A percentile compares a stretch with the other conserved stretches of the same genome.
phyloP scores from a whole-genome alignment of 2,888 invertebrate genomes.

The Formica aserva region DNA sequence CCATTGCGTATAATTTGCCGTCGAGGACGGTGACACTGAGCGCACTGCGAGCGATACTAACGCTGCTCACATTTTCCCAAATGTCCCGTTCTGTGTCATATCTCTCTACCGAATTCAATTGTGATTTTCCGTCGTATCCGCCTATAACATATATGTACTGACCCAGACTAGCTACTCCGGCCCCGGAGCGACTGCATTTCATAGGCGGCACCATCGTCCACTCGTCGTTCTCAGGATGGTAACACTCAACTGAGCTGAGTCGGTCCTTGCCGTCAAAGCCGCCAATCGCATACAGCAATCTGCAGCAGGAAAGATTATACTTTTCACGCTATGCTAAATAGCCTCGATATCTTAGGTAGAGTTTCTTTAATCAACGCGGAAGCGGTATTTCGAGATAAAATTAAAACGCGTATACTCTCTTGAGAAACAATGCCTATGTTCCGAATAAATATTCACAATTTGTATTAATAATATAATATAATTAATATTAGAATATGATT shows the following conservation, averaged over 20 bases:
- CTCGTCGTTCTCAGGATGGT: constrained; percentile 96
- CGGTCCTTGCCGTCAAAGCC: constrained; percentile 95
- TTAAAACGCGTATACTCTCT: neutral
- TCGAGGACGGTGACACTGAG: constrained; percentile 95
- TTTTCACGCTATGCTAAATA: neutral
- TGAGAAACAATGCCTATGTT: neutral
- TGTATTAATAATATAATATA: neutral
- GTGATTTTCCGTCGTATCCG: constrained; percentile 95
- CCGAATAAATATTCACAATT: neutral
- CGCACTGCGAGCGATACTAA: constrained; percentile 94
- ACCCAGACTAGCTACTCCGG: constrained; percentile 94
- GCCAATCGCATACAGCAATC: constrained; percentile 92
- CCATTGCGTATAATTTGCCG: constrained; percentile 95
- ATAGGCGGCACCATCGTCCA: constrained; percentile 94
- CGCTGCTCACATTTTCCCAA: constrained; percentile 93
- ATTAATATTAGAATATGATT: constrained; percentile 2
- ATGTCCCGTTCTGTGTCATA: constrained; percentile 93
- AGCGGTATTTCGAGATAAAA: neutral
- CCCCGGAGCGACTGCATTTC: constrained; percentile 93
- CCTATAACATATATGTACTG: constrained; percentile 97
- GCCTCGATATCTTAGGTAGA: neutral
- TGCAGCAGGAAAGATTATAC: constrained; percentile 50
- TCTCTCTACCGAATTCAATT: constrained; percentile 94
- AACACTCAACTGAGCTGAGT: constrained; percentile 94
- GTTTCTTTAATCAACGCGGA: neutral